Evolutionary conservation across 2,888 invertebrate species (phyloP).

Genomic region (Tachina grossa): DNA sequence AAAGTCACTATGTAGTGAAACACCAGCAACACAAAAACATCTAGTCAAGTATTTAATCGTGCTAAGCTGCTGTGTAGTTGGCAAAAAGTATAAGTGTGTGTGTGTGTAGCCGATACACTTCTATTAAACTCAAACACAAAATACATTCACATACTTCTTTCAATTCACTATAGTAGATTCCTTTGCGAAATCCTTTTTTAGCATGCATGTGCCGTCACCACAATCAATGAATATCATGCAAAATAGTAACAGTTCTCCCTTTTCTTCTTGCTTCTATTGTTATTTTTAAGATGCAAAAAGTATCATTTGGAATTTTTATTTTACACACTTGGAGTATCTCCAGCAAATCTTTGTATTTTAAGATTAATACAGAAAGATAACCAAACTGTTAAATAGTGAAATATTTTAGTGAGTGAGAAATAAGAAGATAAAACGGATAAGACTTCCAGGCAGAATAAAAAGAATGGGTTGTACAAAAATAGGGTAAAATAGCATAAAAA

Average conservation of each 20-base stretch:
- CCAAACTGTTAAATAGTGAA: neutral
- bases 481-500: neutral
- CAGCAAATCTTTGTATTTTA: neutral
- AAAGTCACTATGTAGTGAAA: slow-evolving; percentile 72
- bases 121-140: neutral
- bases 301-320: neutral
- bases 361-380: neutral
- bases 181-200: slow-evolving; percentile 35
- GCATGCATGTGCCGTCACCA: slow-evolving; percentile 70
- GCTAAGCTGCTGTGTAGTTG: slow-evolving; percentile 37
- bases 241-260: neutral
- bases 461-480: neutral
- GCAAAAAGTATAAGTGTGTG: slow-evolving; percentile 51
- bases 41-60: slow-evolving; percentile 27
- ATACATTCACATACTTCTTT: no score
- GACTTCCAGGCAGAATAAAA: no score
- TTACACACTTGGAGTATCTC: neutral
- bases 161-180: slow-evolving; percentile 1
- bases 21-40: slow-evolving; percentile 57
- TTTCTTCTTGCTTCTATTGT: neutral
- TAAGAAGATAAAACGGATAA: neutral
- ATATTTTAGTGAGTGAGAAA: no score
- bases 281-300: neutral
- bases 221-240: slow-evolving; percentile 71
- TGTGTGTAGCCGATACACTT: neutral